phyloP scores from a whole-genome alignment of 2,888 invertebrate genomes.

The Netelia virgata region DNA sequence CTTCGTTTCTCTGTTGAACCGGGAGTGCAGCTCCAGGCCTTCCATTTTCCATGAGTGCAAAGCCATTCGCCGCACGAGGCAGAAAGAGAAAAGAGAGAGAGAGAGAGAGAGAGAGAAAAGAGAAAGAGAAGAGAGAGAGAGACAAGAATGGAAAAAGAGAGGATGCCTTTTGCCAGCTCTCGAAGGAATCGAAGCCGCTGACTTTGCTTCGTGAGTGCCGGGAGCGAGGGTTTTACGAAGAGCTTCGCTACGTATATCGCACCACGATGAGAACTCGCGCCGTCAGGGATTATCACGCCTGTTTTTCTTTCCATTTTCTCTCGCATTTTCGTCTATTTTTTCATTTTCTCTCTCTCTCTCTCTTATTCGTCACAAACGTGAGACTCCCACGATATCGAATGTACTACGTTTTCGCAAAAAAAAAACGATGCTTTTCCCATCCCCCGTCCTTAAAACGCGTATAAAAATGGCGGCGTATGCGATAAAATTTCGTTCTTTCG shows the following conservation, averaged over 20 bases:
- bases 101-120: neutral
- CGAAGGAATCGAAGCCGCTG: constrained; percentile 66
- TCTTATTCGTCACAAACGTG: constrained; percentile 12
- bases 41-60: constrained; percentile 58
- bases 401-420: no score
- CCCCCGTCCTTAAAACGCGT: no score
- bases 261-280: constrained; percentile 27
- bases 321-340: constrained; percentile 2
- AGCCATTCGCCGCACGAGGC: constrained; percentile 24
- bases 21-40: constrained; percentile 45
- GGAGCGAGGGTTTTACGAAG: constrained; percentile 45
- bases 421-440: no score
- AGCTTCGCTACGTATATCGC: neutral
- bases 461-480: no score
- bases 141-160: constrained; percentile 17
- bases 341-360: neutral
- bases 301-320: constrained; percentile 53
- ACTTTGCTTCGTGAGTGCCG: constrained; percentile 57
- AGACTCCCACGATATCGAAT: constrained; percentile 17
- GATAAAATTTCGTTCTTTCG: no score
- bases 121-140: neutral
- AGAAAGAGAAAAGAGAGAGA: constrained; percentile 33
- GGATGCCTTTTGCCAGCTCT: constrained; percentile 46
- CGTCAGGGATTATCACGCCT: constrained; percentile 51
- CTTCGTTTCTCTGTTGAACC: constrained; percentile 12